Evolutionary conservation across 2,888 invertebrate genomes (phyloP), one percentile per base, ranked within the genome.

Genomic region (Allophyes oxyacanthae): DNA sequence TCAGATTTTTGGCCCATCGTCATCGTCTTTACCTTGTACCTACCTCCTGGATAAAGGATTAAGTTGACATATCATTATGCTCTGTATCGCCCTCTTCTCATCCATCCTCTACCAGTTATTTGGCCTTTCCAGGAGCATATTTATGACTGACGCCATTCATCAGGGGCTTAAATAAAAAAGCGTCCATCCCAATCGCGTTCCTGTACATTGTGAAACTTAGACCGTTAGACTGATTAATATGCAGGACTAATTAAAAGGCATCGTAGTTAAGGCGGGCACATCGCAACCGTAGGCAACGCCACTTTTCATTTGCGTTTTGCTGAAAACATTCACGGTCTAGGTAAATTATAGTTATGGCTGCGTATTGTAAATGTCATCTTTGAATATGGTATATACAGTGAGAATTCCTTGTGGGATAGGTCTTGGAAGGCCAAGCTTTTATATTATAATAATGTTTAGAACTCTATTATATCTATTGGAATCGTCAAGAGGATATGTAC

Each of bases 161-260:
- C 32, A 38, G 15, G 11, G 13, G 15, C 0, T 10, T 15, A 11
- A 40, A 45, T 34, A 38, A 45, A 52, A n/a, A 55, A 54, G 48
- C 6, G 26, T 33, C 58, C 32, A 34, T 42, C 13, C 34, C 55
- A 68, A 72, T 49, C 43, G 46, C 41, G 15, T n/a, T 0, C n/a
- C 61, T 54, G 54, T 76, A 63, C 46, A 53, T 67, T 76, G 67
- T 25, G 49, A 58, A 76, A 73, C 75, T 73, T 69, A 72, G 72
- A 72, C 73, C 69, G 74, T 77, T 73, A 63, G 62, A 60, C 79
- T 75, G 79, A 84, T 85, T 83, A 86, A 85, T 85, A 84, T 83
- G 80, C 83, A 72, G 72, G 80, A 65, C 81, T 85, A 83, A 85
- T 85, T 84, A 85, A 81, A 83, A 77, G 78, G 79, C 72, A 72